phyloP scores from a whole-genome alignment of 2,113 vertebrate genomes.

The Rhinoderma darwinii region DNA sequence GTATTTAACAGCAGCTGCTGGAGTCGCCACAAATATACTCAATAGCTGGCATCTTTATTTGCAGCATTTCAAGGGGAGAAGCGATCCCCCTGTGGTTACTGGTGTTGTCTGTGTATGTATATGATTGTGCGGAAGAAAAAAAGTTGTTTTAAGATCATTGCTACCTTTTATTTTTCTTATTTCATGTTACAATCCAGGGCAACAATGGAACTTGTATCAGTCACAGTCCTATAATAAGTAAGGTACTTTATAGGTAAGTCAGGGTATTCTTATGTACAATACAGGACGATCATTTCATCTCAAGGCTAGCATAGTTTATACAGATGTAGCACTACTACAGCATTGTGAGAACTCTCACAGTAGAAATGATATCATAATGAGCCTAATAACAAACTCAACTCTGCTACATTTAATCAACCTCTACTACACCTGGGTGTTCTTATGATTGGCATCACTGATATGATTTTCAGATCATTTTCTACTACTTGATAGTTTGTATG shows the following conservation, averaged over 20 bases:
- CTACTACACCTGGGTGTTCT: neutral
- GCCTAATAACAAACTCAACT: too few relatives aligned
- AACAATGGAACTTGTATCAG: too few relatives aligned
- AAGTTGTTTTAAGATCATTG: slow-evolving; percentile 61
- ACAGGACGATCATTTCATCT: neutral
- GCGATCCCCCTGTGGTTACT: slow-evolving; percentile 83
- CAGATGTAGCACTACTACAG: neutral
- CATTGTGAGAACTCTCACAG: too few relatives aligned
- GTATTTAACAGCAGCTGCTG: slow-evolving; percentile 89
- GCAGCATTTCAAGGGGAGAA: slow-evolving; percentile 84
- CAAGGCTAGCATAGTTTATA: neutral
- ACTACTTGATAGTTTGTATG: too few relatives aligned
- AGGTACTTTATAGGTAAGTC: neutral
- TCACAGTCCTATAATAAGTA: neutral
- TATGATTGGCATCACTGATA: neutral
- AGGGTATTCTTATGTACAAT: neutral
- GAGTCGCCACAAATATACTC: slow-evolving; percentile 86
- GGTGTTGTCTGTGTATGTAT: slow-evolving; percentile 70
- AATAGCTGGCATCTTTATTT: slow-evolving; percentile 88
- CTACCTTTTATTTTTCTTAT: neutral
- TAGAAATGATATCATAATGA: too few relatives aligned
- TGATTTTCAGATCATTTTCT: neutral
- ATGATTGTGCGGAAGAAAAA: slow-evolving; percentile 13
- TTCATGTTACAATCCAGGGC: neutral
- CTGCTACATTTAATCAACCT: neutral